These are phyloP conservation scores for Schlechtendalia chinensis DNA, from an alignment of 1,140 invertebrate species.

Conservation along the genomic window DNA sequence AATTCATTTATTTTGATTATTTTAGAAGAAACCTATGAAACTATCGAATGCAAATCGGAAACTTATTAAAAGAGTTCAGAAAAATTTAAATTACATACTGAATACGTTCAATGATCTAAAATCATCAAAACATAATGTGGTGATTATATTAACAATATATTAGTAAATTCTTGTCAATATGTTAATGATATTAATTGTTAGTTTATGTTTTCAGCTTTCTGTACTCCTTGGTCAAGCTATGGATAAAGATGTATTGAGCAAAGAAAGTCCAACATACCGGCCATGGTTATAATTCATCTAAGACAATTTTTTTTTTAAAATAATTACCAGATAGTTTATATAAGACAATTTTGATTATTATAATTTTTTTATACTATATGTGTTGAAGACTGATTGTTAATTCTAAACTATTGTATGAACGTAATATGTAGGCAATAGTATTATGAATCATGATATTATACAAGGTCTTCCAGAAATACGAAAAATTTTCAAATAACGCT, in stretches of 20 bases:
- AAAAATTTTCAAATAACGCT: no score
- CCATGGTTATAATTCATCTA: constrained; percentile 8
- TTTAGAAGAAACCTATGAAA: no score
- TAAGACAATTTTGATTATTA: not conserved
- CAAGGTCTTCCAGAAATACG: no score
- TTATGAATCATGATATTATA: no score
- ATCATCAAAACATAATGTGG: not conserved
- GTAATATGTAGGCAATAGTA: no score
- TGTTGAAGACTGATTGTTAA: not conserved
- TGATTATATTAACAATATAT: not conserved
- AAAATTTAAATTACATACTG: not conserved
- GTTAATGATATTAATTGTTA: not conserved
- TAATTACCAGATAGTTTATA: not conserved
- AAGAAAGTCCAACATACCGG: not conserved
- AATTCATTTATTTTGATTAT: not conserved
- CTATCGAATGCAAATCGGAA: not conserved
- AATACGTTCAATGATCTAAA: not conserved
- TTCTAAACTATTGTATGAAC: not conserved
- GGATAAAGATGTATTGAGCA: not conserved
- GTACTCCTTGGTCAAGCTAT: not conserved
- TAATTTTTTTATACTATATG: not conserved
- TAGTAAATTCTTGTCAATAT: not conserved
- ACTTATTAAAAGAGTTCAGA: not conserved
- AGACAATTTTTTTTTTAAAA: not conserved
- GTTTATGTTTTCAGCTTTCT: constrained; percentile 20